phyloP scores from a whole-genome alignment of 2,797 vertebrate species.

The Falco novaeseelandiae region DNA sequence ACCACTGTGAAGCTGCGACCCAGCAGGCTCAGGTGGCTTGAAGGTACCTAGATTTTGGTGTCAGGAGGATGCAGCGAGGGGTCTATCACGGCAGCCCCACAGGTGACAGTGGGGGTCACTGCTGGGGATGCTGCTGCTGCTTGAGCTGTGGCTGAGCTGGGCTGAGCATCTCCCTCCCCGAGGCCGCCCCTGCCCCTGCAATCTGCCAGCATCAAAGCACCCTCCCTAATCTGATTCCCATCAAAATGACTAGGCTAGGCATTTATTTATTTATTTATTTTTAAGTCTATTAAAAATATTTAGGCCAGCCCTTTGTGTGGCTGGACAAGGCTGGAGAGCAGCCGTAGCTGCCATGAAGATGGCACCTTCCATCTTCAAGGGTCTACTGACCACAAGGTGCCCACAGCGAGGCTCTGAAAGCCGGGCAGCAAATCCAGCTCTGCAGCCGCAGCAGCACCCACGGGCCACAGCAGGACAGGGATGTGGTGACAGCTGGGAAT shows the following conservation, averaged over 20 bases:
- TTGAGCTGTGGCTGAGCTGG: background rate
- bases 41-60: fast-evolving
- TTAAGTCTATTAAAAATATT: constrained; percentile 25
- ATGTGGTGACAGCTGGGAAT: background rate
- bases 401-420: background rate
- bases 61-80: background rate
- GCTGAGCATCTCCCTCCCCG: background rate
- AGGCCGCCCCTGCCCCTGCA: background rate
- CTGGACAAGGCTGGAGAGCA: background rate
- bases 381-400: background rate
- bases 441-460: background rate
- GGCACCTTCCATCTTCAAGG: background rate
- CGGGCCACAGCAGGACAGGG: background rate
- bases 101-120: background rate
- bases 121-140: background rate
- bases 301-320: background rate
- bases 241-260: background rate
- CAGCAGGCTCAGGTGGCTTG: background rate
- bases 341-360: background rate
- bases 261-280: background rate
- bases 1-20: background rate
- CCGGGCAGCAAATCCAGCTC: background rate
- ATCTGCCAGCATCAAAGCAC: background rate
- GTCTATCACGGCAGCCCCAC: fast-evolving
- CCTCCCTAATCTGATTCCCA: constrained; percentile 35